Evolutionary conservation across 2,797 vertebrate genomes (phyloP).

Genomic region (Myiotriccus ornatus): DNA sequence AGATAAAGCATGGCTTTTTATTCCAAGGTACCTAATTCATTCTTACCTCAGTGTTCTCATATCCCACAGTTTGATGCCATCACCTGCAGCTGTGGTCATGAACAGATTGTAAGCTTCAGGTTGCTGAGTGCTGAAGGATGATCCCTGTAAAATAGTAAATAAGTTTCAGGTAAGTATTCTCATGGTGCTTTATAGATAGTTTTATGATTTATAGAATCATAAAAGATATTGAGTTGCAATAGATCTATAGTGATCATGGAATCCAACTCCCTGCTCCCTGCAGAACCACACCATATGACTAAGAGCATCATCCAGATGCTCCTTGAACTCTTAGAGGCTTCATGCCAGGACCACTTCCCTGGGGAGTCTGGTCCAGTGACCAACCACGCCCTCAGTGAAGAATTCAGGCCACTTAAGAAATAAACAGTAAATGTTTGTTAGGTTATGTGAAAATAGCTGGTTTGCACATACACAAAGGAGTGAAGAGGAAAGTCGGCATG

Average conservation of each 20-base stretch:
- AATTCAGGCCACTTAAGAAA: not conserved
- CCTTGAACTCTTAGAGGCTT: not conserved
- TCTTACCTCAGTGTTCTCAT: slow-evolving; percentile 86
- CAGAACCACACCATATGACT: not conserved
- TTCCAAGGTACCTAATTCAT: not conserved
- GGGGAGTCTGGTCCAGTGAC: not conserved
- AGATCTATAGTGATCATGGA: not conserved
- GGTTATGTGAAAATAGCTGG: not conserved
- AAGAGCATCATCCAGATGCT: accelerated
- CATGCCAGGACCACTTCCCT: not conserved
- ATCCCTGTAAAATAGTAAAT: slow-evolving; percentile 77
- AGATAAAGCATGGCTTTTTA: not conserved
- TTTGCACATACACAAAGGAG: not conserved
- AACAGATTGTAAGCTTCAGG: slow-evolving; percentile 86
- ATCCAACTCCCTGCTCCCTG: not conserved
- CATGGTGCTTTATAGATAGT: not conserved
- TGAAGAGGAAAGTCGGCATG: accelerated
- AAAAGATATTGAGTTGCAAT: not conserved
- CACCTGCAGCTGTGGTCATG: slow-evolving; percentile 83
- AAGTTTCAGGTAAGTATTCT: not conserved
- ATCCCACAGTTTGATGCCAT: slow-evolving; percentile 91
- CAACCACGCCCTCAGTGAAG: not conserved
- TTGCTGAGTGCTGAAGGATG: slow-evolving; percentile 80
- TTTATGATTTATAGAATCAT: not conserved
- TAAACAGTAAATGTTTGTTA: not conserved